phyloP scores from a whole-genome alignment of 2,113 vertebrate species.

The Hylia prasina region DNA sequence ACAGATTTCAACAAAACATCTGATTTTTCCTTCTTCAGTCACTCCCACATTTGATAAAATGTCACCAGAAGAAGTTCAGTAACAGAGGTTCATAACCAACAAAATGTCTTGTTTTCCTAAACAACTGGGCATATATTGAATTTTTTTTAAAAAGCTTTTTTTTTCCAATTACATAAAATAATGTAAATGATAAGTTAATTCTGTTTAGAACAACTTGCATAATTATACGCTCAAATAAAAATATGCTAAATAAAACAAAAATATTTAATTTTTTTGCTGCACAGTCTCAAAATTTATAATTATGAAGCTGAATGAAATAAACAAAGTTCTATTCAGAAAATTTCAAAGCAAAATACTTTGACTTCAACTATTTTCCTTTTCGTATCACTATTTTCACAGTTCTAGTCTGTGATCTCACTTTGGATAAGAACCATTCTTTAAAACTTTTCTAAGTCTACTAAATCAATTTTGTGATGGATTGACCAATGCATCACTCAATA shows the following conservation, averaged over 20 bases:
- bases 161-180: background rate
- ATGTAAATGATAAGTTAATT: background rate
- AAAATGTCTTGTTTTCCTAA: background rate
- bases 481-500: background rate
- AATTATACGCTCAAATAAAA: background rate
- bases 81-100: accelerated
- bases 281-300: background rate
- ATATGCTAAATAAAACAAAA: background rate
- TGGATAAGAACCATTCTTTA: background rate
- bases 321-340: background rate
- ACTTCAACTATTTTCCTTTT: background rate
- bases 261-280: background rate
- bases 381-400: background rate
- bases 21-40: background rate
- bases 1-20: background rate
- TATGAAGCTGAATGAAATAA: background rate
- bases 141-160: background rate
- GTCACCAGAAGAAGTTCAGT: background rate
- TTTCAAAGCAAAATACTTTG: background rate
- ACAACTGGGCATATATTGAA: accelerated
- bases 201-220: background rate
- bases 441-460: background rate
- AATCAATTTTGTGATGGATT: background rate
- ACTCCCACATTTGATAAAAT: background rate
- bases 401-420: background rate